phyloP scores from a whole-genome alignment of 1,140 invertebrate genomes.

The Daktulosphaira vitifoliae region DNA sequence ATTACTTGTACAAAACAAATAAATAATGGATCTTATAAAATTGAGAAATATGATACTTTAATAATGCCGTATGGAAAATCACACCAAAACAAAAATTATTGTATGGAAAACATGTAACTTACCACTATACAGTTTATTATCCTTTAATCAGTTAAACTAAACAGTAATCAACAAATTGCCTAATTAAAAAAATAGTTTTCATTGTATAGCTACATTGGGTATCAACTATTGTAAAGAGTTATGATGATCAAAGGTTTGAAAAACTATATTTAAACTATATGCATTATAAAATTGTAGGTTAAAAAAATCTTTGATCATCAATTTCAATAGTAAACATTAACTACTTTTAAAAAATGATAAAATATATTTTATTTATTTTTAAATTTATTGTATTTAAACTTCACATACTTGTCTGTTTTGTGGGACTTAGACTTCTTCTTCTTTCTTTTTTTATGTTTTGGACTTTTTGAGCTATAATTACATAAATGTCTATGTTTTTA shows the following conservation, averaged over 20 bases:
- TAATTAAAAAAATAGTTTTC: conserved; percentile 32
- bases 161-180: conserved; percentile 34
- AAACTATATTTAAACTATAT: no score
- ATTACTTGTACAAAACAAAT: no score
- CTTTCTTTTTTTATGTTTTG: conserved; percentile 38
- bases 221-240: conserved; percentile 6
- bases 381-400: not conserved
- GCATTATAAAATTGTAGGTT: no score
- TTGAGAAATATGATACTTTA: no score
- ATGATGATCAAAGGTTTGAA: conserved; percentile 32
- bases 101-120: conserved; percentile 32
- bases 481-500: conserved; percentile 16
- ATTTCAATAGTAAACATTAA: conserved; percentile 14
- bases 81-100: conserved; percentile 33
- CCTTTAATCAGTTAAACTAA: conserved; percentile 34
- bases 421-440: conserved; percentile 40
- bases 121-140: conserved; percentile 33
- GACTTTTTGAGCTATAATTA: conserved; percentile 37
- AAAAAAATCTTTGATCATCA: conserved; percentile 30
- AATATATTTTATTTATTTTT: not conserved
- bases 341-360: no score
- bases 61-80: conserved; percentile 31
- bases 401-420: conserved; percentile 40
- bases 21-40: no score
- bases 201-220: conserved; percentile 14